These are phyloP conservation scores for Cyrtodaria siliqua DNA, from an alignment of 2,888 invertebrate species.

Conservation along the genomic window DNA sequence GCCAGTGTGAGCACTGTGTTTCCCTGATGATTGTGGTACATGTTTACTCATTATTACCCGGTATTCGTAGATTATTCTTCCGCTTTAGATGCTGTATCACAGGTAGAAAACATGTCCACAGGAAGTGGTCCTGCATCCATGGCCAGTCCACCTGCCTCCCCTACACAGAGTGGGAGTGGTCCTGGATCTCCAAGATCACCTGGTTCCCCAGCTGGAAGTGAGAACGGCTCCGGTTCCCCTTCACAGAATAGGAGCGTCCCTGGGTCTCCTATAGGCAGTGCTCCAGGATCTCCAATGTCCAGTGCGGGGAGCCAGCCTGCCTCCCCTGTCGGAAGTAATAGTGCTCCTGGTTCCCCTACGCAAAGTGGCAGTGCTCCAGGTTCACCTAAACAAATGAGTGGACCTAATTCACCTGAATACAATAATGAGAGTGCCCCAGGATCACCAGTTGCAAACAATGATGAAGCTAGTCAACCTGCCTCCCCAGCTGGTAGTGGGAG, in stretches of 20 bases:
- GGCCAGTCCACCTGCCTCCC: conserved; percentile 12
- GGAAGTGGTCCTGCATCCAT: conserved; percentile 31
- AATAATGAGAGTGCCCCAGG: conserved; percentile 60
- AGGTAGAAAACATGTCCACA: conserved; percentile 31
- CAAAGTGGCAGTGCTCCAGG: conserved; percentile 54
- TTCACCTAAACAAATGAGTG: conserved; percentile 52
- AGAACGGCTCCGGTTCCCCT: too few species aligned
- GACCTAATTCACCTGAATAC: conserved; percentile 51
- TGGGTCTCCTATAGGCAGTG: conserved; percentile 58
- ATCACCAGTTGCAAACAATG: conserved; percentile 48
- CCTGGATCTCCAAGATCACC: conserved; percentile 20
- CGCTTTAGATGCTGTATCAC: too few species aligned
- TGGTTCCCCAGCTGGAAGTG: conserved; percentile 31
- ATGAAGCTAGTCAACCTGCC: conserved; percentile 37
- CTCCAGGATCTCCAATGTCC: conserved; percentile 30
- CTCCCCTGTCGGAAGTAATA: conserved; percentile 18
- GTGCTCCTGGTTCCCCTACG: conserved; percentile 7
- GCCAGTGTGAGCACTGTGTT: too few species aligned
- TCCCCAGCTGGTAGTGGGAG: conserved; percentile 46
- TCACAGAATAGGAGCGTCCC: conserved; percentile 32
- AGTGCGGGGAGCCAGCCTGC: conserved; percentile 1
- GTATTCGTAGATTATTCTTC: too few species aligned
- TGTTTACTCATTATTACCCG: too few species aligned
- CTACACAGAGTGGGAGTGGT: conserved; percentile 31
- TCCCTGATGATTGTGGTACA: too few species aligned